Evolutionary conservation across 2,113 vertebrate species (phyloP).

Genomic region (Parotia lawesii): DNA sequence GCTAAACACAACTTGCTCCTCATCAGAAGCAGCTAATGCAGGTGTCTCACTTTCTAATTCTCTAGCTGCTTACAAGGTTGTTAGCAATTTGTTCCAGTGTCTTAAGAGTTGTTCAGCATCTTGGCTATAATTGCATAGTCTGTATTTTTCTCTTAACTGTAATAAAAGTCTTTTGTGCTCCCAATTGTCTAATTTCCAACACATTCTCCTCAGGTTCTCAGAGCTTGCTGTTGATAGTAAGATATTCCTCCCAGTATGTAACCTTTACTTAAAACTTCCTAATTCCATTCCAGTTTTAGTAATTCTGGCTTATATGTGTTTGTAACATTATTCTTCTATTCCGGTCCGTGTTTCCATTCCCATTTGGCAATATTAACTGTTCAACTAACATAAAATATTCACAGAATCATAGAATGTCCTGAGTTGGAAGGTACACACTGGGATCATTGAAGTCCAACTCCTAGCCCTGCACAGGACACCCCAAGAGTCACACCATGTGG

Average conservation of each 20-base stretch:
- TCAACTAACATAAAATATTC: neutral
- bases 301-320: neutral
- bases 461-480: neutral
- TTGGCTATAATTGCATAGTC: neutral
- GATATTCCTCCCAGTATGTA: neutral
- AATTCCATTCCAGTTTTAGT: neutral
- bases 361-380: neutral
- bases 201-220: neutral
- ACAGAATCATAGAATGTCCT: neutral
- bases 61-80: neutral
- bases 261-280: neutral
- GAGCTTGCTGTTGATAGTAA: neutral
- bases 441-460: neutral
- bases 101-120: neutral
- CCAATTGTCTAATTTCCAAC: neutral
- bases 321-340: neutral
- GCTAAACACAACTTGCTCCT: neutral
- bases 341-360: rapidly evolving
- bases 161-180: neutral
- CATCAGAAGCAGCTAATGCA: neutral
- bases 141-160: neutral
- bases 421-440: neutral
- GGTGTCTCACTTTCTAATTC: neutral
- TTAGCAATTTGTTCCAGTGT: neutral
- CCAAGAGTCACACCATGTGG: neutral